A percentile compares a stretch with the other conserved stretches of the same genome.
Conservation (phyloP, 2,797 vertebrate genomes). For the Strix occidentalis region DNA sequence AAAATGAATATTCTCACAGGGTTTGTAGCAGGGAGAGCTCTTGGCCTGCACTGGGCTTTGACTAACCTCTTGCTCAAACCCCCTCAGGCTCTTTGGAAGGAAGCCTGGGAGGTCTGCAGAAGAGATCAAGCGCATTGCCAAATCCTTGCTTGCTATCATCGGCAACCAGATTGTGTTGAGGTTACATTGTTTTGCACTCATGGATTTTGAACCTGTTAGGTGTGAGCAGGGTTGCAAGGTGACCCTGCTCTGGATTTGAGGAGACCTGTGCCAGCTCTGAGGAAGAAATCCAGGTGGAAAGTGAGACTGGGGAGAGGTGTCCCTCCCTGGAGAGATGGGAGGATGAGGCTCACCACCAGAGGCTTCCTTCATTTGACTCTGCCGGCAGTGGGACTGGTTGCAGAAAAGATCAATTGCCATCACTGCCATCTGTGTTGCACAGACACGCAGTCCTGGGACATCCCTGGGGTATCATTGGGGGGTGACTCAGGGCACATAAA, state of each 20-base stretch:
- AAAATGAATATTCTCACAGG: not conserved
- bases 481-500: not conserved
- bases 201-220: not conserved
- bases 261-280: not conserved
- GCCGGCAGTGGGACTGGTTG: not conserved
- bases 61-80: not conserved
- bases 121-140: not conserved
- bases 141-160: not conserved
- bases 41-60: not conserved
- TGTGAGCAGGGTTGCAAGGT: not conserved
- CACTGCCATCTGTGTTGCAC: not conserved
- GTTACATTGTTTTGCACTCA: not conserved
- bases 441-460: accelerated
- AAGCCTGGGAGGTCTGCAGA: not conserved
- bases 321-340: not conserved
- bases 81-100: not conserved
- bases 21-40: not conserved
- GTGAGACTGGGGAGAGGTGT: not conserved
- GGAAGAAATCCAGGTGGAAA: not conserved
- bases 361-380: not conserved
- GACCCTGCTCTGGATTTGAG: not conserved
- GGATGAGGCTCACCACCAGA: not conserved
- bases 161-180: not conserved
- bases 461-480: accelerated
- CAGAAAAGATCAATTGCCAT: not conserved